Percentiles rank a stretch among this genome's conserved stretches.
phyloP scores from a whole-genome alignment of 2,888 invertebrate genomes.

The Catocala fraxini region DNA sequence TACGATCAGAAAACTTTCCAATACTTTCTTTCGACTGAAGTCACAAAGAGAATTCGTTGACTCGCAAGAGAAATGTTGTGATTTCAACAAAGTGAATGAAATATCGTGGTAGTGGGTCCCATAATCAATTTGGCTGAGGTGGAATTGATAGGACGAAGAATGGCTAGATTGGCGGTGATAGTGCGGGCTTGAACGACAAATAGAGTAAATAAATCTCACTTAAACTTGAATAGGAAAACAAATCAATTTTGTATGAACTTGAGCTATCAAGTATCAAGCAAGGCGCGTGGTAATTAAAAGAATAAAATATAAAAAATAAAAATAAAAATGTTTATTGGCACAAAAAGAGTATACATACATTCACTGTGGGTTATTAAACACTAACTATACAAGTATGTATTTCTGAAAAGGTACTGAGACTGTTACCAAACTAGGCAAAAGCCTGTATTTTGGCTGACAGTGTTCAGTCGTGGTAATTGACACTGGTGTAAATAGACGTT shows the following conservation, averaged over 20 bases:
- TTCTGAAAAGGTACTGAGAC: too few species aligned
- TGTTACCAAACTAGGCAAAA: too few species aligned
- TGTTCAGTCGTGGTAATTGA: too few species aligned
- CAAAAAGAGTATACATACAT: too few species aligned
- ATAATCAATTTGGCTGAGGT: constrained; percentile 43
- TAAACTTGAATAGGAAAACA: constrained; percentile 39
- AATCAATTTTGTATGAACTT: constrained; percentile 27
- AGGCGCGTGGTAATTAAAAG: too few species aligned
- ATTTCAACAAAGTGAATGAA: constrained; percentile 37
- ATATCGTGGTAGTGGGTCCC: constrained; percentile 30
- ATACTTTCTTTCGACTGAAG: not conserved
- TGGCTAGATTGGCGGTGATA: constrained; percentile 38
- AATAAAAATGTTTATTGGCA: too few species aligned
- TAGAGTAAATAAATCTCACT: constrained; percentile 52
- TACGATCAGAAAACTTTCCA: not conserved
- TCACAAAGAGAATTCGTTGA: not conserved
- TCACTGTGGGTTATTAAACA: too few species aligned
- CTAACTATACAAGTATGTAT: too few species aligned
- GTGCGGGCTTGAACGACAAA: constrained; percentile 47
- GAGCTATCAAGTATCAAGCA: too few species aligned
- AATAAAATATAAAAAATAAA: too few species aligned
- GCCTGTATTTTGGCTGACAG: too few species aligned
- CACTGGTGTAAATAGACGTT: too few species aligned
- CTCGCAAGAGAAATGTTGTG: constrained; percentile 32
- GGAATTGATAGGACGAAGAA: constrained; percentile 38